phyloP scores from a whole-genome alignment of 2,888 invertebrate species.

The Drosophila fungiperda region DNA sequence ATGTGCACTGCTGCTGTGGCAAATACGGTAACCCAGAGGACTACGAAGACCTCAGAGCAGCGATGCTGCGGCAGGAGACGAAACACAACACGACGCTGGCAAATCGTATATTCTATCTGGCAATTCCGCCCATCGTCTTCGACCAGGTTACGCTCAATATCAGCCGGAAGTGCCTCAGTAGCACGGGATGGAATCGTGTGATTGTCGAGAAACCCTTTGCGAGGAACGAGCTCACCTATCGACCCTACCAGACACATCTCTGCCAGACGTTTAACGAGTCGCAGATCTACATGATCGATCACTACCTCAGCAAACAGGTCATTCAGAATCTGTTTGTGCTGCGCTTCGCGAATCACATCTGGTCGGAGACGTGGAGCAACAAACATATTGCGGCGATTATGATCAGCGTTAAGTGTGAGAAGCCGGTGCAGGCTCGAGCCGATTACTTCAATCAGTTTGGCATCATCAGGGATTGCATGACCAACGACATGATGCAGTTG shows the following conservation, averaged over 20 bases:
- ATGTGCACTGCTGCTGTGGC: slow-evolving; percentile 52
- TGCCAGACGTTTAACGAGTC: slow-evolving; percentile 66
- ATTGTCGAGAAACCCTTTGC: slow-evolving; percentile 69
- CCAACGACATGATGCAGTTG: slow-evolving; percentile 68
- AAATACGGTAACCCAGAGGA: slow-evolving; percentile 49
- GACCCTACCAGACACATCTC: slow-evolving; percentile 51
- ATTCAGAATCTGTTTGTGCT: slow-evolving; percentile 61
- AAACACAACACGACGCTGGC: slow-evolving; percentile 48
- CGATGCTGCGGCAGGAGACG: slow-evolving; percentile 55
- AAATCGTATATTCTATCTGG: slow-evolving; percentile 67
- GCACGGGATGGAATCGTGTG: slow-evolving; percentile 58
- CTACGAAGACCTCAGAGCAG: slow-evolving; percentile 27
- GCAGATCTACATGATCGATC: slow-evolving; percentile 70
- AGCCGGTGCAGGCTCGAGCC: slow-evolving; percentile 48
- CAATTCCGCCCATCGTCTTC: slow-evolving; percentile 56
- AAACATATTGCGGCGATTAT: slow-evolving; percentile 60
- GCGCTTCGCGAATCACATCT: slow-evolving; percentile 61
- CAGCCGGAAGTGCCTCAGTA: slow-evolving; percentile 51
- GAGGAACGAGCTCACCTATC: slow-evolving; percentile 50
- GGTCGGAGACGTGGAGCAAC: slow-evolving; percentile 65
- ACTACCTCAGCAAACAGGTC: slow-evolving; percentile 56
- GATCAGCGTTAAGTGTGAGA: slow-evolving; percentile 60
- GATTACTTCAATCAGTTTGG: slow-evolving; percentile 67
- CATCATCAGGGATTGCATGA: slow-evolving; percentile 68
- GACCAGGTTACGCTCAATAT: slow-evolving; percentile 56